Base-by-base conservation (phyloP, 2,113 vertebrate genomes). In the Pyrgilauda ruficollis region DNA sequence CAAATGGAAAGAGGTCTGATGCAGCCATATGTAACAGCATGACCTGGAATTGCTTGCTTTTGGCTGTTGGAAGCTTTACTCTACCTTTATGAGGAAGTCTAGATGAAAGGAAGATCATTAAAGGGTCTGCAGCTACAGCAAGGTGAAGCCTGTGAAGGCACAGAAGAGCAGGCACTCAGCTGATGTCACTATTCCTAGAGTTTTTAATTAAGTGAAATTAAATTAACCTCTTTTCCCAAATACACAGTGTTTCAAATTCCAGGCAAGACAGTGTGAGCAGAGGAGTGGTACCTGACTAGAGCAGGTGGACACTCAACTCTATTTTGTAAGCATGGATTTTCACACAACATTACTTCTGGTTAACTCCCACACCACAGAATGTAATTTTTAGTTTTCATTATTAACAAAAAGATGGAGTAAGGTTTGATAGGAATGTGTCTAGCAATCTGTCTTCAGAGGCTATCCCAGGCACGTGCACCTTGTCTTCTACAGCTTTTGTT, bases 31-130 rank as follows among this genome's bases (percentile, higher is more conserved):
- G 44, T 67, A 94, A 64, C 61, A 91, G 18, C 39, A 61, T 64
- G 56, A 84, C 75, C 84, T 96, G 88, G 62, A 78, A 89, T 91
- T 46, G 9, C 61, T 94, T 87, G 59, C 37, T 93, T 93, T 89
- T 83, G 76, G 24, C 78, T 82, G 39, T 70, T 44, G 62, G 37
- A 74, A 91, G 67, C 53, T 24, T 86, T 93, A 43, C 26, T 92
- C 75, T 90, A 83, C 70, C 67, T 83, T 59, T 72, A 53, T 26
- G 49, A 84, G 43, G 68, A 94, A 86, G 43, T 74, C 78, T 86
- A 87, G 46, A 82, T n/a, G 43, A 92, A 95, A 79, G 21, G 6
- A 76, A 92, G 75, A 81, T 76, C 0, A 0, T 81, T 81, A 41
- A 47, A 85, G 61, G 33, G 46, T 56, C 62, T 87, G 39, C 33